These are phyloP conservation scores for Chrysemys picta DNA, from an alignment of 2,113 vertebrate genomes.

Conservation along the genomic window DNA sequence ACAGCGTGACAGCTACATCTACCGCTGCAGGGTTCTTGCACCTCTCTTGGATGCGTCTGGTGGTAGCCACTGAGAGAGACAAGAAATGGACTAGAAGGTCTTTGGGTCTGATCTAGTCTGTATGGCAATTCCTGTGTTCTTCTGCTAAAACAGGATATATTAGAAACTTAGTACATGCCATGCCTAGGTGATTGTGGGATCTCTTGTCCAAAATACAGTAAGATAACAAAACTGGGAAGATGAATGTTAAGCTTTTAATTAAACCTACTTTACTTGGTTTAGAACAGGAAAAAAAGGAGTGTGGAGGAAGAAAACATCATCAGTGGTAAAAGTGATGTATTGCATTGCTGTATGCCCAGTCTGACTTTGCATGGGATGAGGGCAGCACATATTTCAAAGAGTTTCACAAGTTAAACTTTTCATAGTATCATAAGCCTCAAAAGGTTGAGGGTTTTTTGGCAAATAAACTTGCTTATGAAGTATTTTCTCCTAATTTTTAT, in stretches of 20 bases:
- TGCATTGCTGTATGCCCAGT: background rate
- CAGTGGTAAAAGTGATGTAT: background rate
- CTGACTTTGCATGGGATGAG: background rate
- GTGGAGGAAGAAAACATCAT: conserved; percentile 37
- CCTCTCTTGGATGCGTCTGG: background rate
- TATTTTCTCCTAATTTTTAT: background rate
- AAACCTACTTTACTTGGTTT: conserved; percentile 55
- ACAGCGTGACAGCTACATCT: background rate
- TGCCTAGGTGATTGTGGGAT: conserved; percentile 46
- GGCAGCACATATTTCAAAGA: background rate
- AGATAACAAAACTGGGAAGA: background rate
- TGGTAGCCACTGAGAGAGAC: background rate
- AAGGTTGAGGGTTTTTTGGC: background rate
- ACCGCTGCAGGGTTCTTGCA: background rate
- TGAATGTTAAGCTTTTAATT: conserved; percentile 56
- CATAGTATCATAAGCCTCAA: background rate
- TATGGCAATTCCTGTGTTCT: conserved; percentile 49
- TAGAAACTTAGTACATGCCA: conserved; percentile 60
- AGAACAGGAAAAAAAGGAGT: conserved; percentile 21
- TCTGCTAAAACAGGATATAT: conserved; percentile 64
- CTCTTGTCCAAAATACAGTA: conserved; percentile 35
- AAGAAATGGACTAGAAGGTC: conserved; percentile 30
- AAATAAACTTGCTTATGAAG: background rate
- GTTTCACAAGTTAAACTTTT: background rate
- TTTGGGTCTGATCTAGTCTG: conserved; percentile 61